phyloP scores from a whole-genome alignment of 2,797 vertebrate genomes.

The Balearica regulorum region DNA sequence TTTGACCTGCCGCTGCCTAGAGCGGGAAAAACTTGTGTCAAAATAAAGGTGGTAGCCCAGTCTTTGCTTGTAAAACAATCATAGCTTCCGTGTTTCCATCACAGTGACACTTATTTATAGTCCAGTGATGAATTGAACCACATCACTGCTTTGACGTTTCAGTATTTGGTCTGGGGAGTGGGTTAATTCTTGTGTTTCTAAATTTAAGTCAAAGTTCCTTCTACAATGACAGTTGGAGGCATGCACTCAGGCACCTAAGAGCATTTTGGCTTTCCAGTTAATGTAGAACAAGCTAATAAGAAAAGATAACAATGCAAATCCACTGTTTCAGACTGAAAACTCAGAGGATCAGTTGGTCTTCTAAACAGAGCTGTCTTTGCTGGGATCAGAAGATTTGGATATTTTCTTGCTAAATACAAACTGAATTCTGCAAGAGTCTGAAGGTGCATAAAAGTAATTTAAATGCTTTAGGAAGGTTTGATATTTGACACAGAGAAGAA shows the following conservation, averaged over 20 bases:
- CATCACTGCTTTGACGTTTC: neutral
- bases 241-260: neutral
- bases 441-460: neutral
- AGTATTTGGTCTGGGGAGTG: neutral
- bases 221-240: neutral
- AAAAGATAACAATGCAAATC: neutral
- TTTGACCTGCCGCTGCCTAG: neutral
- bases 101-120: neutral
- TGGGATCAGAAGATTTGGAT: neutral
- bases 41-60: neutral
- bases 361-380: neutral
- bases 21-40: neutral
- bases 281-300: fast-evolving
- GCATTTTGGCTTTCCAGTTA: neutral
- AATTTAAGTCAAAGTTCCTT: neutral
- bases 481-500: neutral
- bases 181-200: neutral
- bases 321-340: neutral
- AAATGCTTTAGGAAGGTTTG: neutral
- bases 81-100: neutral
- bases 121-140: neutral
- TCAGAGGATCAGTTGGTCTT: neutral
- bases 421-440: neutral
- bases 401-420: neutral
- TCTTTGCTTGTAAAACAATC: neutral